Percentiles rank a stretch among this genome's conserved stretches.
Conservation (phyloP, 2,888 invertebrate species). For the Tromatobia lineatoria region DNA sequence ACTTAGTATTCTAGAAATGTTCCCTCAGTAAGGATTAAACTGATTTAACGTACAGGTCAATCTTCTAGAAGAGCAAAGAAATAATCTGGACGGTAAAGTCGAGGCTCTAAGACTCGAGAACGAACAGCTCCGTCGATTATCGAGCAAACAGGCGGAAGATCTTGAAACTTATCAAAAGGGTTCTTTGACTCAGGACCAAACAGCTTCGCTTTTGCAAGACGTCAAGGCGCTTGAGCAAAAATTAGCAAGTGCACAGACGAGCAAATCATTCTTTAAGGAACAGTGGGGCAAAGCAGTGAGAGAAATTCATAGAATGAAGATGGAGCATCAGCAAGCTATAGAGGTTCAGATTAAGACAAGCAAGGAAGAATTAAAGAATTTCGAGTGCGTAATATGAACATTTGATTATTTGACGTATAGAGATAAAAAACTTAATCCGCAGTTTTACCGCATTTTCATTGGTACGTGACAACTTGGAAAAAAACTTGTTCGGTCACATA, state of each 20-base stretch:
- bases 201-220: slow-evolving; percentile 89
- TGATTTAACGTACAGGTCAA: slow-evolving; percentile 41
- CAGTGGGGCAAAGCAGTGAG: slow-evolving; percentile 91
- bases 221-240: slow-evolving; percentile 89
- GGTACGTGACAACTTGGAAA: too few relatives aligned
- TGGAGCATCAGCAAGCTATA: slow-evolving; percentile 86
- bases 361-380: slow-evolving; percentile 80
- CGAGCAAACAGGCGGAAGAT: slow-evolving; percentile 76
- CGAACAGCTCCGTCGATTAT: slow-evolving; percentile 74
- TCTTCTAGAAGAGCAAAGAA: slow-evolving; percentile 77
- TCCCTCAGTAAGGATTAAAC: neutral
- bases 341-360: slow-evolving; percentile 86
- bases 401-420: slow-evolving; percentile 6
- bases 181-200: slow-evolving; percentile 89
- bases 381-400: slow-evolving; percentile 75
- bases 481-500: too few relatives aligned
- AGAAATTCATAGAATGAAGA: slow-evolving; percentile 89
- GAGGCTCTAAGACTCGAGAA: slow-evolving; percentile 79
- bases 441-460: too few relatives aligned
- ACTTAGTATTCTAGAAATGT: neutral
- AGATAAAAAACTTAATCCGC: too few relatives aligned
- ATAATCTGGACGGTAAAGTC: slow-evolving; percentile 75
- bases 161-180: slow-evolving; percentile 85
- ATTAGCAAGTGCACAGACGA: slow-evolving; percentile 88
- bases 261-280: slow-evolving; percentile 91